A percentile compares a stretch with the other conserved stretches of the same genome.
Conservation (phyloP, 1,140 invertebrate genomes). For the Heliothis subflexa region DNA sequence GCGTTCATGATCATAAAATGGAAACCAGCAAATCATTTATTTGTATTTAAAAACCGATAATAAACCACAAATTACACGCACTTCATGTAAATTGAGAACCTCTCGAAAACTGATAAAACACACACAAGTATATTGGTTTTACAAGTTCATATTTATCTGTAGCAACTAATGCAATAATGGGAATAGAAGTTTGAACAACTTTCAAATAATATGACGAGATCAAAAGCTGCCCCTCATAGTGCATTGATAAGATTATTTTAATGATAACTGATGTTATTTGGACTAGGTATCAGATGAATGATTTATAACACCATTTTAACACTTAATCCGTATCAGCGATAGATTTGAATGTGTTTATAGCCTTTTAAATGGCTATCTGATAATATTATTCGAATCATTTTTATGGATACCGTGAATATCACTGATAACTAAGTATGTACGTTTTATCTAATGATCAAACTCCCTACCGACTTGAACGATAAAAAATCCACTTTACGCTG, state of each 20-base stretch:
- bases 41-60: too few species aligned
- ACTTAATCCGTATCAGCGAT: not conserved
- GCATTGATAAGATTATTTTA: slow-evolving; percentile 1
- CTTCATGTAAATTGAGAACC: too few species aligned
- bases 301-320: slow-evolving; percentile 12
- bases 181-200: not conserved
- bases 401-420: not conserved
- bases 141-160: too few species aligned
- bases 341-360: not conserved
- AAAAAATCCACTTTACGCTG: too few species aligned
- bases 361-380: not conserved
- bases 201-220: not conserved
- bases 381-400: not conserved
- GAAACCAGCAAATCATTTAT: too few species aligned
- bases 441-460: too few species aligned
- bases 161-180: not conserved
- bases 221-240: not conserved
- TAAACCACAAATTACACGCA: too few species aligned
- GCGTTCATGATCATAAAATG: too few species aligned
- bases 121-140: too few species aligned
- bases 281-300: not conserved
- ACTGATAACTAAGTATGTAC: too few species aligned
- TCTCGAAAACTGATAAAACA: too few species aligned
- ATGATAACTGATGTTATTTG: not conserved
- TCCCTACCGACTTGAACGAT: too few species aligned